Evolutionary conservation across 92 coral and sea anemone genomes (phyloP), one percentile per base, ranked within the genome.

Genomic region (Epizoanthus scotinus): DNA sequence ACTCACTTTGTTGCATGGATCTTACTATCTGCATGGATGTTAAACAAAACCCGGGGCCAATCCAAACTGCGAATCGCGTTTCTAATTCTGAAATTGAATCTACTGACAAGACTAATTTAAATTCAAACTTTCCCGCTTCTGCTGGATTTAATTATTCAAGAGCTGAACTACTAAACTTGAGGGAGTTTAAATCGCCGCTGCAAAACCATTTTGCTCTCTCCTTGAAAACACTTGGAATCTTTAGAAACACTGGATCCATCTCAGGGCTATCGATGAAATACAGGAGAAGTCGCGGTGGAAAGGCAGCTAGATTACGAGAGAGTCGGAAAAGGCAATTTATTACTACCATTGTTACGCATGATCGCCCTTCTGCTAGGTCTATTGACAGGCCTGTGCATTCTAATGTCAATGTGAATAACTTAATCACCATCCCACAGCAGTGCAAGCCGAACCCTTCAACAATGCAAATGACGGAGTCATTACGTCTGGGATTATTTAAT

Each of bases 381-480:
- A 47, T 47, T 47, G 15, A 47, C 52, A 47, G 52, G 52, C 52
- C 52, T 47, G 52, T 47, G 52, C 52, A 47, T 47, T 47, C 52
- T 47, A 47, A 47, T 47, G 15, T 47, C 52, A 47, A 67, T 67
- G 36, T 63, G 67, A 63, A 63, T 63, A 63, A 63, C 67, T 63
- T 63, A 63, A 63, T 66, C 53, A 66, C 53, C 71, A 66, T 66
- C 71, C 3, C 44, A 66, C 31, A 66, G 71, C 71, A 66, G 71
- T 66, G 71, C 71, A 66, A 66, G 71, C 52, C 52, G 52, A 66
- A 66, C 47, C 53, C 71, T 66, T 66, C 71, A 66, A 66, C 31
- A 66, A 63, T 61, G 44, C 44, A 40, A 40, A 40, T 47, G 52
- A 47, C 15, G 52, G 52, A 47, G 52, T 47, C 52, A 47, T 47